A percentile compares a stretch with the other conserved stretches of the same genome.
Evolutionary conservation across 2,888 invertebrate species (phyloP).

Genomic region (Tridacna crocea): DNA sequence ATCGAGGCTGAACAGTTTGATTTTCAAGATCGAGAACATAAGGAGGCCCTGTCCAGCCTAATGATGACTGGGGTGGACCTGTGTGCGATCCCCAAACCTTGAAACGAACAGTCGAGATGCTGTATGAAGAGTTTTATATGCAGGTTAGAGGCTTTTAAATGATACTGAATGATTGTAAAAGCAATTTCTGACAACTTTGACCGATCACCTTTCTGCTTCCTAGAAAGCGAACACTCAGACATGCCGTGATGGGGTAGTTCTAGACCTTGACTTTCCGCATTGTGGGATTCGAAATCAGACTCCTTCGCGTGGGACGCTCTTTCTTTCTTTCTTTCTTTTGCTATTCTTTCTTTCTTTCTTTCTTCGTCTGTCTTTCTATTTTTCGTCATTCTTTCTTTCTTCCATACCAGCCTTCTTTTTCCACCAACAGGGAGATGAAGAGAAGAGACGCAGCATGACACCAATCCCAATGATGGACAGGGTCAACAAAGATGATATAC

Average conservation of each 20-base stretch:
- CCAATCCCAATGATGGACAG: conserved; percentile 77
- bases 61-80: conserved; percentile 79
- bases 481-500: conserved; percentile 66
- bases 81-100: conserved; percentile 73
- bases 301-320: too few species aligned
- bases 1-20: conserved; percentile 60
- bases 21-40: conserved; percentile 45
- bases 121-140: conserved; percentile 77
- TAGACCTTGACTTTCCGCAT: too few species aligned
- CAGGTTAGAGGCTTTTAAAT: conserved; percentile 57
- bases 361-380: too few species aligned
- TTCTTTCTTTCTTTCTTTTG: too few species aligned
- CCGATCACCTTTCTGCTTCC: too few species aligned
- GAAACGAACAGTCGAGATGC: conserved; percentile 56
- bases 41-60: conserved; percentile 45
- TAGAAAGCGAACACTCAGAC: too few species aligned
- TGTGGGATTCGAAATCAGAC: too few species aligned
- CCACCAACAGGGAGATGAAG: conserved; percentile 69
- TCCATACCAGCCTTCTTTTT: too few species aligned
- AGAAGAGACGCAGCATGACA: conserved; percentile 69
- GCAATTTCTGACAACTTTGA: background rate
- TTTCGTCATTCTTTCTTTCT: too few species aligned
- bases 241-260: too few species aligned
- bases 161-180: background rate
- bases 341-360: too few species aligned